phyloP scores from a whole-genome alignment of 2,113 vertebrate genomes.

The Gallinago media region DNA sequence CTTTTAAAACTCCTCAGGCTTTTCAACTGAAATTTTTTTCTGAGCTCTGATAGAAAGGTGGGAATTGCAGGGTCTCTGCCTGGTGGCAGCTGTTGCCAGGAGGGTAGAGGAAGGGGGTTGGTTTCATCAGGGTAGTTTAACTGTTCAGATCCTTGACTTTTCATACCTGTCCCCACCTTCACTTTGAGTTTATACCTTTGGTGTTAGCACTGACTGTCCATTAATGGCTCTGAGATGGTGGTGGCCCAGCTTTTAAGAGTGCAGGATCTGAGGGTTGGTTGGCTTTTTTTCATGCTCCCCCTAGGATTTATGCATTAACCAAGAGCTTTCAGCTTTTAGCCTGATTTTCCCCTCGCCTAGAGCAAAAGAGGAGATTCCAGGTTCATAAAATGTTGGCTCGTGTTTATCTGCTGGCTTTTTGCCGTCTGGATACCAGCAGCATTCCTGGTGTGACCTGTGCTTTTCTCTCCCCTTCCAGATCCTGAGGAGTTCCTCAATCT shows the following conservation, averaged over 20 bases:
- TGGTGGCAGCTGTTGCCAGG: background rate
- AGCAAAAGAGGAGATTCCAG: background rate
- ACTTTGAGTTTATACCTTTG: background rate
- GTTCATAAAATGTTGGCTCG: accelerated
- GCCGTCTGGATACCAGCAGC: background rate
- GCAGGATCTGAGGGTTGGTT: background rate
- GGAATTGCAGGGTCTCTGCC: background rate
- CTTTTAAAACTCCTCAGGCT: background rate
- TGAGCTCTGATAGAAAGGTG: background rate
- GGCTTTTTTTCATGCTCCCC: background rate
- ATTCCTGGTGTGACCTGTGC: background rate
- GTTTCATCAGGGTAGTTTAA: background rate
- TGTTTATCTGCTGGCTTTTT: background rate
- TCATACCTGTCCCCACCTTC: background rate
- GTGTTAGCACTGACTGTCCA: too few species aligned
- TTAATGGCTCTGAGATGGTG: background rate
- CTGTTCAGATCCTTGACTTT: background rate
- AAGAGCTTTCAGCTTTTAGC: background rate
- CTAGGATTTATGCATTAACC: background rate
- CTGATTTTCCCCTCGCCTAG: background rate
- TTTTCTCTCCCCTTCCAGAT: slow-evolving; percentile 73
- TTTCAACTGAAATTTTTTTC: background rate
- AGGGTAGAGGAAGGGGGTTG: background rate
- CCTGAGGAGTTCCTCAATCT: slow-evolving; percentile 91
- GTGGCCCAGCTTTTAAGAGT: background rate